These are phyloP conservation scores for Ceratina australensis DNA, from an alignment of 1,140 invertebrate genomes.

Conservation along the genomic window DNA sequence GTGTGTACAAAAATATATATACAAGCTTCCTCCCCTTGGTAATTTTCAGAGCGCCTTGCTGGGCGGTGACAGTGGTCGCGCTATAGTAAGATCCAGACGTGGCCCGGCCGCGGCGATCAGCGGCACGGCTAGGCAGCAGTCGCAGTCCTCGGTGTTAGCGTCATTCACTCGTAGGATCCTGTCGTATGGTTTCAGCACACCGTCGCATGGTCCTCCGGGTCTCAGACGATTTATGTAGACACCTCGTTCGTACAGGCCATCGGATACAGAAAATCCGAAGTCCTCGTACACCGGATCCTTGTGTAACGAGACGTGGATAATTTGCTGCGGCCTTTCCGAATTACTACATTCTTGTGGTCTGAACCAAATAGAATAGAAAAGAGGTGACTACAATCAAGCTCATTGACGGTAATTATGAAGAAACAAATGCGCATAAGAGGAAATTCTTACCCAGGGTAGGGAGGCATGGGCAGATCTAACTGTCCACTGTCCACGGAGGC, in stretches of 20 bases:
- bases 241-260: constrained; percentile 95
- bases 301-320: constrained; percentile 89
- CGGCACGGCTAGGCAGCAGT: constrained; percentile 96
- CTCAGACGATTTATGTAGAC: constrained; percentile 96
- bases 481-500: constrained; percentile 77
- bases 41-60: constrained; percentile 65
- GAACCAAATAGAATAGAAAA: constrained; percentile 3
- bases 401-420: too few relatives aligned
- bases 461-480: constrained; percentile 72
- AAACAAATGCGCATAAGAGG: too few relatives aligned
- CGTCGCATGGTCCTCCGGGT: constrained; percentile 95
- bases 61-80: constrained; percentile 76
- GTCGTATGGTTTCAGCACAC: constrained; percentile 91
- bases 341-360: constrained; percentile 69
- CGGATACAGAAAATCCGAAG: constrained; percentile 97
- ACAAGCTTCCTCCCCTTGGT: constrained; percentile 40
- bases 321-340: constrained; percentile 74
- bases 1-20: constrained; percentile 71
- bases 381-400: too few relatives aligned
- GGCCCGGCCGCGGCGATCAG: constrained; percentile 94
- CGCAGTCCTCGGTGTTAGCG: constrained; percentile 93
- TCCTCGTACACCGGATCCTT: constrained; percentile 95
- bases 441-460: constrained; percentile 69
- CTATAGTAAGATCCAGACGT: constrained; percentile 90
- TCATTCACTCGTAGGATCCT: constrained; percentile 96